Evolutionary conservation across 2,888 invertebrate species (phyloP), one percentile per base, ranked within the genome.

Genomic region (Escarpia spicata): DNA sequence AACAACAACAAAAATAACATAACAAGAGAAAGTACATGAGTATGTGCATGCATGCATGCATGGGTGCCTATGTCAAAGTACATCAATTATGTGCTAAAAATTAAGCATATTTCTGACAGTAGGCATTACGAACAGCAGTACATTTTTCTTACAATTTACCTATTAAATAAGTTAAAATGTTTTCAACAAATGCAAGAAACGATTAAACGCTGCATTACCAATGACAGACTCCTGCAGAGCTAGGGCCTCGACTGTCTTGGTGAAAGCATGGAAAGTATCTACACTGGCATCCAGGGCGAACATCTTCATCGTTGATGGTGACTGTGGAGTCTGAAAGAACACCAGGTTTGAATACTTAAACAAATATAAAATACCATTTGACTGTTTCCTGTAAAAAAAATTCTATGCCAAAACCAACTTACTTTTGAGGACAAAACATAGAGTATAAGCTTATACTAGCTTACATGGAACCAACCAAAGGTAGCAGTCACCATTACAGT

Each of bases 171-270:
- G 19, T 75, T 75, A 75, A 4, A 3, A 75, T 52, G 52, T 52
- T 52, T 9, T 52, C 10, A 43, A 58, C 92, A 26, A 91, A 58
- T 6, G 19, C 37, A 91, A 6, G 37, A 75, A 43, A 91, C 93
- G 3, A 1, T 19, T 75, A 75, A n/a, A 75, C 6, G 19, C 2
- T 19, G n/a, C 19, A 15, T 94, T 93, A 96, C 96, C 96, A 94
- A 96, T 96, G 58, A 96, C 96, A 94, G 96, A 96, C 94, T 96
- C 95, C 93, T 96, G 96, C 43, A 96, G 94, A 93, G 96, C 96
- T 44, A 96, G 94, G 43, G 96, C 96, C 94, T 96, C 96, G 12
- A 96, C 96, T 2, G 96, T 96, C 92, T 96, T 96, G 94, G 94
- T 94, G 92, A 96, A 96, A 31, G 96, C 95, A 90, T 93, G 94